Base-by-base conservation (phyloP, 1,140 invertebrate species). In the Wiebesia pumilae region DNA sequence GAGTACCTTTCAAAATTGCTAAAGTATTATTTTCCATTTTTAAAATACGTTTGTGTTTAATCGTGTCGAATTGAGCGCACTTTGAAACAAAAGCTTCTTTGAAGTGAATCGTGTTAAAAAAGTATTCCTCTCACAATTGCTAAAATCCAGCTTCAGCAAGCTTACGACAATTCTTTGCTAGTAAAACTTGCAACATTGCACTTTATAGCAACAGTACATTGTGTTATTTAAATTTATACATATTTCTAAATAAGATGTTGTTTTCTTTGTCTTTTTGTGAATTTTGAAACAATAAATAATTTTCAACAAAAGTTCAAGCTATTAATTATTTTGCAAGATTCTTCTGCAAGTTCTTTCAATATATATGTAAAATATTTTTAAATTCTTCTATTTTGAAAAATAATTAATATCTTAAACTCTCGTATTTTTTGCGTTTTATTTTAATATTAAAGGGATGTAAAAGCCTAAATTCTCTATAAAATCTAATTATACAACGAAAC, bases 181-280 rank as follows among this genome's bases (percentile, higher is more conserved):
- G 24, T 75, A 43, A 75, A 75, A 75, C 71, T 75, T 75, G 71
- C 71, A 75, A 75, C 27, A 75, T 75, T 75, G 27, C 38, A 75
- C 40, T n/a, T 12, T 27, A 43, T 33, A 3, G 71, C 71, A 33
- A 75, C 24, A 62, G 58, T 62, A 62, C 10, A 4, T 62, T 27
- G 24, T 27, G 58, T 62, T 27, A 62, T 62, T 24, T 62, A 24
- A 62, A 62, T 62, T 62, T 62, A 27, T 62, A 24, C 14, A 27
- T 62, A 24, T 27, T 62, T 62, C 2, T 27, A 4, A 54, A 21
- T 54, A 27, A 27, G 24, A 62, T 27, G 27, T 62, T 27, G 24
- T 62, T 62, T 62, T 62, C 3, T 62, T 62, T n/a, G 2, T 62
- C 58, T 62, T 62, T 27, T 10, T 7, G 24, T 3, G 3, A 62